Base-by-base conservation (phyloP, 1,140 invertebrate species). In the Rhyzopertha dominica region DNA sequence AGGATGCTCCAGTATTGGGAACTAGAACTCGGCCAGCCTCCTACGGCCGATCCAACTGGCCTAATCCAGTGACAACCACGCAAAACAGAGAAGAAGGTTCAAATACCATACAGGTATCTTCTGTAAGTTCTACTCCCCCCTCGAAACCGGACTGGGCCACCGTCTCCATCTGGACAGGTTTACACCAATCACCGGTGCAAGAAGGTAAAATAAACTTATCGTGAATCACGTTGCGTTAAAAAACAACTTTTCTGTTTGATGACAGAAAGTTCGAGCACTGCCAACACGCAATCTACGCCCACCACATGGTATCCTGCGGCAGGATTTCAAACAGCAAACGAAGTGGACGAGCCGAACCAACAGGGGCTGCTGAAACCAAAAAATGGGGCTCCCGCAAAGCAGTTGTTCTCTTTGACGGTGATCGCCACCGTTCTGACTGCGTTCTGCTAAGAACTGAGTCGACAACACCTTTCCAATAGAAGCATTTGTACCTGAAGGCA, bases 291-390 rank as follows among this genome's bases (percentile, higher is more conserved):
- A n/a, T n/a, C n/a, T n/a, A n/a, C n/a, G 25, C 13, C 26, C 26
- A 37, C 26, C 38, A 39, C 72, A 0, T 74, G 73, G 70, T 74
- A 71, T 43, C 72, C 73, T 24, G 70, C 68, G 0, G 71, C 72
- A 16, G 72, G 71, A 18, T 70, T 67, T 54, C 73, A 71, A 52
- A 62, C 71, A 7, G 71, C 64, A 28, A 78, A 77, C 53, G 68
- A 74, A 48, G 70, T 78, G 3, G 77, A 78, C 39, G 77, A 78
- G 53, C 76, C 77, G 1, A 79, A 79, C 53, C 77, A 79, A 49
- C 71, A 76, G 49, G 77, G 77, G 2, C 54, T 77, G 14, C 65
- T 61, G 5, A 69, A 71, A 47, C 57, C 50, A 9, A 54, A 49
- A 38, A 61, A 65, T 44, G 19, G 23, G 1, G 47, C 47, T 17